phyloP scores from a whole-genome alignment of 2,888 invertebrate genomes.

The Nowickia ferox region DNA sequence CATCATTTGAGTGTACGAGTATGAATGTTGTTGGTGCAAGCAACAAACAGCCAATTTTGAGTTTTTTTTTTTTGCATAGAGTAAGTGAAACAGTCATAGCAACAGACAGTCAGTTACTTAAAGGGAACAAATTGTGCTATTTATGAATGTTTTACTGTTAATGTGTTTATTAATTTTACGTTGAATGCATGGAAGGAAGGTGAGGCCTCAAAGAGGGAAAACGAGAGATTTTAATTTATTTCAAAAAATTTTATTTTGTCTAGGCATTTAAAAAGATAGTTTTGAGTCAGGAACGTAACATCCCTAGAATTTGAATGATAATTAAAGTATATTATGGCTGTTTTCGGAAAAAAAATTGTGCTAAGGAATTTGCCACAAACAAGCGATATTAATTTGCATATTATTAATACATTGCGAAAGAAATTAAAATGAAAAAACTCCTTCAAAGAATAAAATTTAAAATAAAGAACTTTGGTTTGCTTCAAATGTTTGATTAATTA shows the following conservation, averaged over 20 bases:
- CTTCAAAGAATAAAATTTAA: no score
- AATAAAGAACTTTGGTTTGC: no score
- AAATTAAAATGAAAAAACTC: background rate
- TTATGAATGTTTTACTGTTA: conserved; percentile 35
- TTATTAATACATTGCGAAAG: background rate
- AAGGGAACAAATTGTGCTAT: conserved; percentile 1
- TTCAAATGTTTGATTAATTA: no score
- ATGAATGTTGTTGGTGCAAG: no score
- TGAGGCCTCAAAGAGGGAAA: background rate
- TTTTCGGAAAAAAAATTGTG: no score
- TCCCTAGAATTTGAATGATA: no score
- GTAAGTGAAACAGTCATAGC: conserved; percentile 10
- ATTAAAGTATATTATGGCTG: no score
- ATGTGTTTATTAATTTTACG: conserved; percentile 32
- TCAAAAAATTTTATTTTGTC: background rate
- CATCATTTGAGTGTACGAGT: no score
- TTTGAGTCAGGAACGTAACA: background rate
- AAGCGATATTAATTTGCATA: no score
- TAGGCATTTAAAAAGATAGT: background rate
- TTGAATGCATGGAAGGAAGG: background rate
- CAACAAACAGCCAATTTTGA: conserved; percentile 8
- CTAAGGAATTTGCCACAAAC: no score
- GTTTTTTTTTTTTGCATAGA: conserved; percentile 28
- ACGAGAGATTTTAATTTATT: conserved; percentile 12
- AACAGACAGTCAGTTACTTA: conserved; percentile 1